A percentile compares a stretch with the other conserved stretches of the same genome.
Conservation (phyloP, 1,140 invertebrate species). For the Contarinia nasturtii region DNA sequence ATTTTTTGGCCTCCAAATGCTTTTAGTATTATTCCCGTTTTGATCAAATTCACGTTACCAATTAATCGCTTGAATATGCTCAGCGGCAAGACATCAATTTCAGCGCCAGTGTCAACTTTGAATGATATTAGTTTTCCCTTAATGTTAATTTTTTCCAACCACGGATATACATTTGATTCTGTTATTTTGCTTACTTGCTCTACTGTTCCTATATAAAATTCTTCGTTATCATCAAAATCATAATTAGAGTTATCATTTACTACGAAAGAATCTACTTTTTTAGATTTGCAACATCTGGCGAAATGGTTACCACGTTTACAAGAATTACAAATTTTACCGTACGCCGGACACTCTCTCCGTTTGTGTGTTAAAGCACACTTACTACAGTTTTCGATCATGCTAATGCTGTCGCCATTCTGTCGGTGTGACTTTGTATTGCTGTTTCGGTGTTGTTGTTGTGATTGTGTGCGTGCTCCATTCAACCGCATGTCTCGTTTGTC, state of each 20-base stretch:
- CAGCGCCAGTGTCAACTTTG: background rate
- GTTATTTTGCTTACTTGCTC: background rate
- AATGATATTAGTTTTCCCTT: background rate
- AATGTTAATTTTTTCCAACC: background rate
- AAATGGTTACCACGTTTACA: constrained; percentile 8
- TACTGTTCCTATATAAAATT: constrained; percentile 6
- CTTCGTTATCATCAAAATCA: background rate
- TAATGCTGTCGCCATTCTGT: too few species aligned
- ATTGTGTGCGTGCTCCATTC: too few species aligned
- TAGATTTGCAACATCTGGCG: background rate
- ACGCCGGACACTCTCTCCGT: constrained; percentile 8
- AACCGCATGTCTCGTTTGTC: too few species aligned
- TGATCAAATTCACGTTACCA: background rate
- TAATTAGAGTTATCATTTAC: background rate
- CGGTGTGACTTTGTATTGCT: too few species aligned
- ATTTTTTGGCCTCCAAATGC: background rate
- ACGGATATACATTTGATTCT: background rate
- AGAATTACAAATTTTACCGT: constrained; percentile 7
- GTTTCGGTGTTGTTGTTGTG: too few species aligned
- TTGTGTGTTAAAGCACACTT: background rate
- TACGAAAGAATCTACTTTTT: background rate
- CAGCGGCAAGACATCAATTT: background rate
- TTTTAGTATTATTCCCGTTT: background rate
- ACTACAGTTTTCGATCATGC: too few species aligned
- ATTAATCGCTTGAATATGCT: background rate